Evolutionary conservation across 2,797 vertebrate genomes (phyloP), one percentile per base, ranked within the genome.

Genomic region (Enteromius thamalakanensis): DNA sequence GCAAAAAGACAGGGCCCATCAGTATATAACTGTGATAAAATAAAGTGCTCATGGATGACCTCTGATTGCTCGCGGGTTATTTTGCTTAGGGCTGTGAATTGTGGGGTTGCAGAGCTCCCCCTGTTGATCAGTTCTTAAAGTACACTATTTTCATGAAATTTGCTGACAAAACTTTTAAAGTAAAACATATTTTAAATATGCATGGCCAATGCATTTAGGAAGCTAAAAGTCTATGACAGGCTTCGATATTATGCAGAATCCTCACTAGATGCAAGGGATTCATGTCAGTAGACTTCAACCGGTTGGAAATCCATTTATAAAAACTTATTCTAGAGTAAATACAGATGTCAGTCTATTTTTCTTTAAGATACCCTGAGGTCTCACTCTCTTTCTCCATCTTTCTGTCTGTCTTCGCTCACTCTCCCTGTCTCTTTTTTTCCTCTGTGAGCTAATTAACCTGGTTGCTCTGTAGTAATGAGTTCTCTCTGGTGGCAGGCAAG

Each of bases 391-490:
- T 93, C 92, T 91, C 76, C 60, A 32, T 83, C 71, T 69, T 77
- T 83, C 92, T 86, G 89, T 92, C 75, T 68, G 90, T 91, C 90
- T 76, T 92, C 90, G 91, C 84, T 72, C 49, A 55, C 21, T 74
- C 78, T 79, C 75, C 51, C 76, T 60, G 49, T 77, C 90, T 91
- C 91, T 93, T 88, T 91, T 88, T 86, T 78, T 90, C 90, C 94
- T 94, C 94, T 94, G 92, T 92, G 92, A 94, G 94, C 79, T 74
- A 96, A 96, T 96, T 96, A 97, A 97, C 95, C 95, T 93, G 94
- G 95, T 95, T 95, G 94, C 89, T 91, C 93, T 89, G 93, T 92
- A 95, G 95, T 96, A 95, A 96, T 95, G 95, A 95, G 94, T 94
- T 95, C 93, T 94, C 95, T 97, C 96, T 96, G 94, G 95, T 95